phyloP scores from a whole-genome alignment of 2,888 invertebrate genomes.

The Harmothoe impar region DNA sequence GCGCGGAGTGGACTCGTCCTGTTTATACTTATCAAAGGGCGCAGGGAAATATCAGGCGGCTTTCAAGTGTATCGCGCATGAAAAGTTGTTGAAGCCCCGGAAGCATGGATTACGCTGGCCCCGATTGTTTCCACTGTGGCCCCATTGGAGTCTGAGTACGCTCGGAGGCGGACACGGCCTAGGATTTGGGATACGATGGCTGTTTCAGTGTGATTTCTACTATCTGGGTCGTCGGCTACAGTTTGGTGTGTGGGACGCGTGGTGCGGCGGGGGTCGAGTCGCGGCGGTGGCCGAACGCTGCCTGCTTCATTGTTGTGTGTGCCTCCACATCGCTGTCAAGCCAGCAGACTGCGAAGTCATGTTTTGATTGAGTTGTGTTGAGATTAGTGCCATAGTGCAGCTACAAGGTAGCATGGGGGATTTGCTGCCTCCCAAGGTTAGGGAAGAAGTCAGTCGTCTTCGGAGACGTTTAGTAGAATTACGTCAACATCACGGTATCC shows the following conservation, averaged over 20 bases:
- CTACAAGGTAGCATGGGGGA: constrained; percentile 83
- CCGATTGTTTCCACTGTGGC: constrained; percentile 44
- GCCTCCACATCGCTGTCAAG: constrained; percentile 38
- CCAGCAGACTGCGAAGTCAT: constrained; percentile 43
- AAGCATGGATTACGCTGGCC: constrained; percentile 59
- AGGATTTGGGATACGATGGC: constrained; percentile 52
- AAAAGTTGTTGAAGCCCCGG: constrained; percentile 61
- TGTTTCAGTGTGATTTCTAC: constrained; percentile 45
- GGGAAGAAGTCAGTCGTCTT: constrained; percentile 92
- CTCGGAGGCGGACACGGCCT: constrained; percentile 37
- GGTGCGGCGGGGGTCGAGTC: not conserved
- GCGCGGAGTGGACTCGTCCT: constrained; percentile 55
- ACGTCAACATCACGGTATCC: constrained; percentile 92
- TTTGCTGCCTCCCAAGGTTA: constrained; percentile 83
- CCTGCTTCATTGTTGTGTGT: constrained; percentile 57
- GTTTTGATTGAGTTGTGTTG: constrained; percentile 56
- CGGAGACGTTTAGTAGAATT: constrained; percentile 93
- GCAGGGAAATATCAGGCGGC: constrained; percentile 63
- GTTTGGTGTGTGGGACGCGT: constrained; percentile 44
- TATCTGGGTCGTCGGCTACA: constrained; percentile 35
- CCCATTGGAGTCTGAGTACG: constrained; percentile 45
- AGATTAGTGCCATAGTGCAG: constrained; percentile 64
- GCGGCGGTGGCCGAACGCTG: constrained; percentile 45
- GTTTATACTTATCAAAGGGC: constrained; percentile 65
- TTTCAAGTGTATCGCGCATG: constrained; percentile 64